Conservation (phyloP, 1,140 invertebrate species). For the Cotesia glomerata region DNA sequence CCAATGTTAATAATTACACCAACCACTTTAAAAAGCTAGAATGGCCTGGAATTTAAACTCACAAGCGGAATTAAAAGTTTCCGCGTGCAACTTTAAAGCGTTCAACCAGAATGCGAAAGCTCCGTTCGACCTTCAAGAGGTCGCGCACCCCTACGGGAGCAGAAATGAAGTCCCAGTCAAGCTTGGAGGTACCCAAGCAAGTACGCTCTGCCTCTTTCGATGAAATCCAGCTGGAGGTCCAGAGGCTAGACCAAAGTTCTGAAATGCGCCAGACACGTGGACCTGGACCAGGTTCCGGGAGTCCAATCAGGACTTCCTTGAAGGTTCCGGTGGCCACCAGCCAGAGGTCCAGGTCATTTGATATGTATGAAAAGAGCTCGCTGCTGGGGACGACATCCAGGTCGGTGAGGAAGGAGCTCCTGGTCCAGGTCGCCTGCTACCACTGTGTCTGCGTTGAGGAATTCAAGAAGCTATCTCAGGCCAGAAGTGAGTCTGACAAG, state of each 20-base stretch:
- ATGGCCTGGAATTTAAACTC: neutral
- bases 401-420: neutral
- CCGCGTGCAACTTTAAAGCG: too few species aligned
- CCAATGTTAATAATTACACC: too few species aligned
- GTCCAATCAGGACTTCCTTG: too few species aligned
- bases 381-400: conserved; percentile 53
- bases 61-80: too few species aligned
- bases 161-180: conserved; percentile 89
- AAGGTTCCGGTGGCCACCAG: conserved; percentile 58
- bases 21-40: neutral
- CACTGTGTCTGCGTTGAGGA: conserved; percentile 62
- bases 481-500: too few species aligned
- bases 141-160: conserved; percentile 84
- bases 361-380: conserved; percentile 71
- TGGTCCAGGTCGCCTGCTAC: conserved; percentile 49
- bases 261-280: neutral
- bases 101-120: conserved; percentile 71
- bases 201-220: conserved; percentile 84
- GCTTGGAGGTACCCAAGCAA: conserved; percentile 86
- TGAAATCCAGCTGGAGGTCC: conserved; percentile 82
- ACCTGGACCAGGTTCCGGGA: neutral
- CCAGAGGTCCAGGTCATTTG: conserved; percentile 77
- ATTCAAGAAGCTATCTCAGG: conserved; percentile 43
- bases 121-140: conserved; percentile 84
- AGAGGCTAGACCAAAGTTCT: conserved; percentile 57